Evolutionary conservation across 2,888 invertebrate species (phyloP).

Genomic region (Polydrusus tereticollis): DNA sequence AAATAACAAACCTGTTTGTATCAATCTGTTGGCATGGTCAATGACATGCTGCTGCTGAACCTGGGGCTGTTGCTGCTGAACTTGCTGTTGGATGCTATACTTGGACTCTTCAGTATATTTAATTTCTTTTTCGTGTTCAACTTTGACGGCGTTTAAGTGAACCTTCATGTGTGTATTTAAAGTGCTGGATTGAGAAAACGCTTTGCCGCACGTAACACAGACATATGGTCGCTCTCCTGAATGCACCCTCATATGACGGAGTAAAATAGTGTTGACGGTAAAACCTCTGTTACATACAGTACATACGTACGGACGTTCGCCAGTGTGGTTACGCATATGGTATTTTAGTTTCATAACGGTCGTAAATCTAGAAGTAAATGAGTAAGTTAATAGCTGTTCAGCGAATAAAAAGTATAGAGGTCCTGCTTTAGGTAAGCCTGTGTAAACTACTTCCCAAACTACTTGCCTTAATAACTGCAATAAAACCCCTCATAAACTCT

Average conservation of each 20-base stretch:
- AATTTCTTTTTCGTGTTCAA: constrained; percentile 55
- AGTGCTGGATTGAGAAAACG: constrained; percentile 67
- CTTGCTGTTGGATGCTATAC: neutral
- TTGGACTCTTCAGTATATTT: constrained; percentile 27
- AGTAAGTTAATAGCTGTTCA: too few relatives aligned
- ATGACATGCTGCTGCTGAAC: constrained; percentile 47
- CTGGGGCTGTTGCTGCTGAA: constrained; percentile 43
- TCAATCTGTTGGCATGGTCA: constrained; percentile 57
- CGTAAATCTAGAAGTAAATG: constrained; percentile 61
- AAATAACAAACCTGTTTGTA: constrained; percentile 57
- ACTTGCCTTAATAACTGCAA: too few relatives aligned
- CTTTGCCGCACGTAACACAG: constrained; percentile 67
- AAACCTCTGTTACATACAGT: constrained; percentile 66
- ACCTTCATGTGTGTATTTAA: constrained; percentile 68
- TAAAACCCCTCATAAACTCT: too few relatives aligned
- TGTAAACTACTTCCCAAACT: too few relatives aligned
- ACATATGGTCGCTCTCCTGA: constrained; percentile 67
- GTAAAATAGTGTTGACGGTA: constrained; percentile 66
- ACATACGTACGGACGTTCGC: constrained; percentile 67
- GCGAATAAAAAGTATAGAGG: too few relatives aligned
- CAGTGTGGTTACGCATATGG: constrained; percentile 68
- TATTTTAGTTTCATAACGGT: constrained; percentile 68
- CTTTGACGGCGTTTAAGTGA: constrained; percentile 60
- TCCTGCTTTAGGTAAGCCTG: too few relatives aligned
- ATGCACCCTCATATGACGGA: constrained; percentile 67